Evolutionary conservation across 2,888 invertebrate species (phyloP).

Genomic region (Drosophila pegasa): DNA sequence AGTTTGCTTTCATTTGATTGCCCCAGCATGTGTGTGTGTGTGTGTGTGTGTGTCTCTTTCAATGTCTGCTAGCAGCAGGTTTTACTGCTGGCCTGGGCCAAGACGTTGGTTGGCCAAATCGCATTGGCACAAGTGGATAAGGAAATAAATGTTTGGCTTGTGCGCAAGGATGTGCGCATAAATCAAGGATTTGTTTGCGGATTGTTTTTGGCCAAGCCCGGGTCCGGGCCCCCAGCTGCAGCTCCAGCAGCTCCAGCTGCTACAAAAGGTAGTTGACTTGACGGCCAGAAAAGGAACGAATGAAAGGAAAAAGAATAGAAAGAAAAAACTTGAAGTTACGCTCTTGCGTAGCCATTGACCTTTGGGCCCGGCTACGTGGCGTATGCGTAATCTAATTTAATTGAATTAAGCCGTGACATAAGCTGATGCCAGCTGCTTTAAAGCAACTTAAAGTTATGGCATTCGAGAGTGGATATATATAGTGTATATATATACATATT

Average conservation of each 20-base stretch:
- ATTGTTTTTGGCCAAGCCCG: constrained; percentile 52
- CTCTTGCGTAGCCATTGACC: constrained; percentile 69
- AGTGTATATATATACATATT: background rate
- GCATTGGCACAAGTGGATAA: constrained; percentile 82
- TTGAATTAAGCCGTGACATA: constrained; percentile 79
- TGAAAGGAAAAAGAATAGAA: background rate
- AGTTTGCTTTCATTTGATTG: constrained; percentile 79
- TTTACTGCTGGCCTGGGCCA: constrained; percentile 62
- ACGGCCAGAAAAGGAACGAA: background rate
- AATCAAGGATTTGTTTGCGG: constrained; percentile 82
- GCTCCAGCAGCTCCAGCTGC: background rate
- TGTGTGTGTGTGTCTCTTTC: constrained; percentile 36
- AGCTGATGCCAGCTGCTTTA: constrained; percentile 36
- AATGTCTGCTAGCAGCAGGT: constrained; percentile 50
- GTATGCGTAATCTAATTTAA: constrained; percentile 76
- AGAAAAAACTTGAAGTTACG: constrained; percentile 23
- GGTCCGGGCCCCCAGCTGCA: background rate
- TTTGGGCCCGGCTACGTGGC: constrained; percentile 55
- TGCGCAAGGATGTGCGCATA: constrained; percentile 79
- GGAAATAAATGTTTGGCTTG: constrained; percentile 81
- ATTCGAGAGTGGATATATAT: background rate
- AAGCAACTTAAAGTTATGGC: constrained; percentile 20
- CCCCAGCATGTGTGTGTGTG: constrained; percentile 21
- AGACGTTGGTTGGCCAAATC: constrained; percentile 57
- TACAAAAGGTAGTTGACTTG: constrained; percentile 69